Evolutionary conservation across 2,888 invertebrate species (phyloP).

Genomic region (Trissoscelio sp.): DNA sequence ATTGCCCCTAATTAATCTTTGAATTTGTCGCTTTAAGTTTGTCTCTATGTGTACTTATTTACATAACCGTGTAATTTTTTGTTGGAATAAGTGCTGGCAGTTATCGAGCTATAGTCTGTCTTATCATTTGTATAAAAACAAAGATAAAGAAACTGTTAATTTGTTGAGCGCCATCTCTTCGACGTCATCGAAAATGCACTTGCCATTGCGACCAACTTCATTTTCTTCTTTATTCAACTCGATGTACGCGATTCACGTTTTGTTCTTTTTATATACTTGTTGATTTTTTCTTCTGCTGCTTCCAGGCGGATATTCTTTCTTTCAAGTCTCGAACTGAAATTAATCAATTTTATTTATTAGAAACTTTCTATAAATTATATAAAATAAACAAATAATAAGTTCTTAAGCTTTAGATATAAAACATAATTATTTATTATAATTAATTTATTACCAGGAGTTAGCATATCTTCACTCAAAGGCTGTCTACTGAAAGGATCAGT

Average conservation of each 20-base stretch:
- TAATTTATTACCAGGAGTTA: constrained; percentile 89
- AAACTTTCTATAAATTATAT: background rate
- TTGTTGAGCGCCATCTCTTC: constrained; percentile 77
- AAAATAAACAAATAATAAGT: constrained; percentile 4
- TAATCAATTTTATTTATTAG: constrained; percentile 3
- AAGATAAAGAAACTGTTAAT: constrained; percentile 80
- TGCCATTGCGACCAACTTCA: background rate
- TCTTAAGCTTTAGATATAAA: too few species aligned
- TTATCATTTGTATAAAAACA: constrained; percentile 59
- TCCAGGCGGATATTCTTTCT: constrained; percentile 94
- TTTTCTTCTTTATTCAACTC: background rate
- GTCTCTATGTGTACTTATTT: constrained; percentile 71
- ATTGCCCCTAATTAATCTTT: constrained; percentile 51
- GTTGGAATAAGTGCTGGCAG: constrained; percentile 78
- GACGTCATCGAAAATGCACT: constrained; percentile 43
- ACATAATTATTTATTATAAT: background rate
- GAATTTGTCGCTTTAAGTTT: constrained; percentile 18
- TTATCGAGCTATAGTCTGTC: constrained; percentile 81
- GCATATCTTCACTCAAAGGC: constrained; percentile 96
- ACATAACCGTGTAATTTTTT: constrained; percentile 74
- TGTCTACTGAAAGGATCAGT: constrained; percentile 99
- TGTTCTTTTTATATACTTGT: constrained; percentile 76
- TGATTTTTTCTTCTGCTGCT: constrained; percentile 88
- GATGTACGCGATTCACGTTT: background rate
- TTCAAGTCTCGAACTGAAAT: constrained; percentile 91